Conservation (phyloP, 2,113 vertebrate species). For the Thamnaconus septentrionalis region DNA sequence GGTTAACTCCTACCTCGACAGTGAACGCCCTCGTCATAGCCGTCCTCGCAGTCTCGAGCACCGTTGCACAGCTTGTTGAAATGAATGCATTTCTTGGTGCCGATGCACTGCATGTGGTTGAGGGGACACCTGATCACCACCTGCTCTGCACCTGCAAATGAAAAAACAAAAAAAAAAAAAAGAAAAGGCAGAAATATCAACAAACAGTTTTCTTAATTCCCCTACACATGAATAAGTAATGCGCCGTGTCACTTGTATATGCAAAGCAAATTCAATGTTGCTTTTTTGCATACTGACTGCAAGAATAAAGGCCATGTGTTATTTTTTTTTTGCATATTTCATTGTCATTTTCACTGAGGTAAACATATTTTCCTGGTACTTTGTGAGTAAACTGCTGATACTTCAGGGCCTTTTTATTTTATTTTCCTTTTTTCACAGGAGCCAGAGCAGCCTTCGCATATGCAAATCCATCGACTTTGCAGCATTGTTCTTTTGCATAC, state of each 20-base stretch:
- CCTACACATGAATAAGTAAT: too few species aligned
- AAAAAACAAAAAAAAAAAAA: conserved; percentile 56
- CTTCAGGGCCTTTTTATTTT: conserved; percentile 32
- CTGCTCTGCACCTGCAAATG: conserved; percentile 81
- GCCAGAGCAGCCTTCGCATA: conserved; percentile 37
- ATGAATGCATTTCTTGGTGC: conserved; percentile 88
- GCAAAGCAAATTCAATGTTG: too few species aligned
- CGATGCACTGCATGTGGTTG: conserved; percentile 88
- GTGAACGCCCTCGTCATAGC: conserved; percentile 90
- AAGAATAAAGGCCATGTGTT: not conserved
- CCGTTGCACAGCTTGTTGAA: conserved; percentile 93
- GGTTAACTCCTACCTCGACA: conserved; percentile 89
- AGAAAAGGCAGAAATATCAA: conserved; percentile 20
- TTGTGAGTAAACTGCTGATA: conserved; percentile 41
- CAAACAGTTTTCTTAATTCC: not conserved
- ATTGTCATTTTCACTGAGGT: not conserved
- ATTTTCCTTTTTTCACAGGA: not conserved
- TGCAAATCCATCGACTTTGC: conserved; percentile 59
- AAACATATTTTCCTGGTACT: not conserved
- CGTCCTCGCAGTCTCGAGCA: conserved; percentile 86
- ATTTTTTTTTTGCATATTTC: too few species aligned
- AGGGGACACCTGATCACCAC: conserved; percentile 83
- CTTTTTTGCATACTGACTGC: not conserved
- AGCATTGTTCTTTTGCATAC: conserved; percentile 50
- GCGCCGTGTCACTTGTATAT: too few species aligned